Evolutionary conservation across 2,888 invertebrate genomes (phyloP).

Genomic region (Trissolcus brochymenae): DNA sequence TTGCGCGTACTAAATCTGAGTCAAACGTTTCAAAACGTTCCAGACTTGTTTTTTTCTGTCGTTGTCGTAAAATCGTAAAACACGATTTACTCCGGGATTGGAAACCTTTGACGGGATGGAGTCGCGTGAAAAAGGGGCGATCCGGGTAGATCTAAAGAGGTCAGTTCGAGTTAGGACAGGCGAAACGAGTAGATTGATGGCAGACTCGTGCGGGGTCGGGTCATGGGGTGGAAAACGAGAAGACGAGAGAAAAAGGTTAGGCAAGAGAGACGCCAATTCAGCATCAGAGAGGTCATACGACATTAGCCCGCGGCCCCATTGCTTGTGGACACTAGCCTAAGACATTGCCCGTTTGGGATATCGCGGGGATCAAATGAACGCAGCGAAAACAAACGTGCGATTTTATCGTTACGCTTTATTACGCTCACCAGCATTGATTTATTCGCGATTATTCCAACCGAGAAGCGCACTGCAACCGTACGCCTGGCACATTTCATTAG

Average conservation of each 20-base stretch:
- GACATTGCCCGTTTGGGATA: constrained; percentile 58
- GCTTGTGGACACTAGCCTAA: constrained; percentile 60
- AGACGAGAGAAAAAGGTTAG: constrained; percentile 33
- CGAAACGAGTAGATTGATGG: constrained; percentile 60
- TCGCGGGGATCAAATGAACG: constrained; percentile 48
- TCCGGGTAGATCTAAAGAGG: constrained; percentile 45
- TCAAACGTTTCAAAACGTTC: constrained; percentile 54
- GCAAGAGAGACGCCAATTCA: constrained; percentile 67
- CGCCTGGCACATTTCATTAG: constrained; percentile 35
- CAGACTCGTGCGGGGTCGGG: constrained; percentile 37
- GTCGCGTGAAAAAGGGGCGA: constrained; percentile 52
- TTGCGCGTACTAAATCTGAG: constrained; percentile 43
- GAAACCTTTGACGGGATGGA: constrained; percentile 45
- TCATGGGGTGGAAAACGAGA: constrained; percentile 22
- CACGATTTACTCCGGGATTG: constrained; percentile 54
- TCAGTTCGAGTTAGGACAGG: constrained; percentile 53
- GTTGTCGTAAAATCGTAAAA: constrained; percentile 54
- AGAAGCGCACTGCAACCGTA: constrained; percentile 10
- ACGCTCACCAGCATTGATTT: constrained; percentile 57
- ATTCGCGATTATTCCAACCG: constrained; percentile 48
- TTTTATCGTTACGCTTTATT: constrained; percentile 68
- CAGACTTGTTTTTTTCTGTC: constrained; percentile 23
- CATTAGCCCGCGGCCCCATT: constrained; percentile 61
- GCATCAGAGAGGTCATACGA: constrained; percentile 72
- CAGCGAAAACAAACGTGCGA: constrained; percentile 61